Percentiles rank a stretch among this genome's conserved stretches.
These are phyloP conservation scores for Galerucella calmariensis DNA, from an alignment of 2,888 invertebrate genomes.

Conservation along the genomic window DNA sequence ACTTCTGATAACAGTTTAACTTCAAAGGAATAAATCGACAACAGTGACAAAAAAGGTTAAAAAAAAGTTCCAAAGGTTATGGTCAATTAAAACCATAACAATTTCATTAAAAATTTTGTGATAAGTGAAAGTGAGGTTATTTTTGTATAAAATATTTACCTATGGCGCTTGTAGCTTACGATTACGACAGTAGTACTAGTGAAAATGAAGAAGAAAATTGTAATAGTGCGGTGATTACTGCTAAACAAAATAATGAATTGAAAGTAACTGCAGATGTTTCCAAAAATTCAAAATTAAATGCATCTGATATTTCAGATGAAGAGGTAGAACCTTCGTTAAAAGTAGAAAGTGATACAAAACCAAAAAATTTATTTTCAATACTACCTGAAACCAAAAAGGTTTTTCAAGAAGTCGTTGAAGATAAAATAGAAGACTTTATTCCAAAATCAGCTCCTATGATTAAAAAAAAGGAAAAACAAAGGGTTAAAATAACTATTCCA, in stretches of 20 bases:
- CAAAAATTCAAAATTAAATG: constrained; percentile 2
- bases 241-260: not conserved
- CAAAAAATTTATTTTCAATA: constrained; percentile 47
- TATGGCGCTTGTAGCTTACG: constrained; percentile 57
- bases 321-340: not conserved
- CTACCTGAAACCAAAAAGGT: constrained; percentile 51
- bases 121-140: constrained; percentile 3
- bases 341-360: not conserved
- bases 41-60: not conserved
- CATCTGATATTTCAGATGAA: not conserved
- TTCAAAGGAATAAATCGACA: not conserved
- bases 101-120: not conserved
- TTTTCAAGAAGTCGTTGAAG: constrained; percentile 41
- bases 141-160: not conserved
- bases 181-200: constrained; percentile 51
- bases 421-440: constrained; percentile 57
- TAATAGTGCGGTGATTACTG: constrained; percentile 11
- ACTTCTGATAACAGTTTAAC: not conserved
- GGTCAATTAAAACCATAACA: not conserved
- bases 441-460: constrained; percentile 50
- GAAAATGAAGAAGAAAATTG: constrained; percentile 50
- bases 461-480: constrained; percentile 49
- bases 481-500: constrained; percentile 56
- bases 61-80: not conserved
- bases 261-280: constrained; percentile 4